Evolutionary conservation across 2,888 invertebrate genomes (phyloP).

Genomic region (Limnephilus marmoratus): DNA sequence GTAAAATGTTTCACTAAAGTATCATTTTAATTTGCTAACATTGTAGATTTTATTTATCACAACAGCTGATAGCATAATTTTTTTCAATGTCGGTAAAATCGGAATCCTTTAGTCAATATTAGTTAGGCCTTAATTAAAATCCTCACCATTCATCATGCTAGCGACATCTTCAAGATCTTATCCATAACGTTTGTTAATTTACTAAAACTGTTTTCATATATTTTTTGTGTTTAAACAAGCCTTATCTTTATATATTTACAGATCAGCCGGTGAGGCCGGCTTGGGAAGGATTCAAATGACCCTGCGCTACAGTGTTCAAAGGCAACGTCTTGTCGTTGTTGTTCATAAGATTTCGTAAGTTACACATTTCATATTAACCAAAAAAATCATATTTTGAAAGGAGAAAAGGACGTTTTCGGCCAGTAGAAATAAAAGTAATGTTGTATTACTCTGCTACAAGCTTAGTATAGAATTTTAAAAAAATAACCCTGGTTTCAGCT

Average conservation of each 20-base stretch:
- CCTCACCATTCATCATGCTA: background rate
- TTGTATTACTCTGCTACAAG: no score
- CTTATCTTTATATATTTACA: constrained; percentile 67
- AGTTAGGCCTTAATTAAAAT: background rate
- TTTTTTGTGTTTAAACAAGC: background rate
- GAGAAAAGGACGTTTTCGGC: no score
- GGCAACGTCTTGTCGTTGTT: constrained; percentile 89
- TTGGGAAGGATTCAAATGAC: constrained; percentile 91
- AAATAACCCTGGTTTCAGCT: no score
- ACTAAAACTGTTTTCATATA: background rate
- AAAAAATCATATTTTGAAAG: constrained; percentile 11
- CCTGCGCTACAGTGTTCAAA: constrained; percentile 88
- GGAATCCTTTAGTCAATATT: background rate
- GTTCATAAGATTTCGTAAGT: constrained; percentile 94
- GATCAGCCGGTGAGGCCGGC: constrained; percentile 84
- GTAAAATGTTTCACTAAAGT: no score
- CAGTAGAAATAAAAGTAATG: no score
- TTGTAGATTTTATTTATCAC: background rate
- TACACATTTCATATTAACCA: constrained; percentile 34
- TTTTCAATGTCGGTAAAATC: background rate
- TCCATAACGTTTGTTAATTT: background rate
- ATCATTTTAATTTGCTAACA: background rate
- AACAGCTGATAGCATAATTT: background rate
- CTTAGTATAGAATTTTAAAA: no score
- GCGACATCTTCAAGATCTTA: background rate